Evolutionary conservation across 2,113 vertebrate species (phyloP).

Genomic region (Clinocottus analis): DNA sequence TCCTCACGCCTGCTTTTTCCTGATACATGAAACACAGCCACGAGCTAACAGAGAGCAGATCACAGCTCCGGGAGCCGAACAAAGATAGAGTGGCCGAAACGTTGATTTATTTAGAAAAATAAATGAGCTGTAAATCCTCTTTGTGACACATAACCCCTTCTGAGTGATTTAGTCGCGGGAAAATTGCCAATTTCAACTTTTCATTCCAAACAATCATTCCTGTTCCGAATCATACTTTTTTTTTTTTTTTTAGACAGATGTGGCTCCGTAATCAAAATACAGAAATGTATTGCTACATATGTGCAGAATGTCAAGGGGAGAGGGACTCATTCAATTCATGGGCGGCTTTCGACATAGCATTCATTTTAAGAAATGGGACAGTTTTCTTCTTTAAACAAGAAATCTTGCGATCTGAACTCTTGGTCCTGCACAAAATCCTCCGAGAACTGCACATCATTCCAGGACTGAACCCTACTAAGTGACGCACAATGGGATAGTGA

Average conservation of each 20-base stretch:
- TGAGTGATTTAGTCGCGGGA: slow-evolving; percentile 30
- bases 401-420: slow-evolving; percentile 1
- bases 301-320: background rate
- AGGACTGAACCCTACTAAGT: background rate
- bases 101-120: slow-evolving; percentile 39
- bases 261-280: slow-evolving; percentile 11
- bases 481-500: background rate
- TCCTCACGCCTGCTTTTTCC: background rate
- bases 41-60: slow-evolving; percentile 16
- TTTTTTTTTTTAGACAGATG: slow-evolving; percentile 19
- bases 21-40: slow-evolving; percentile 6
- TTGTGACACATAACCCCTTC: slow-evolving; percentile 35
- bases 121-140: slow-evolving; percentile 43
- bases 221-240: slow-evolving; percentile 23
- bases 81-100: slow-evolving; percentile 31
- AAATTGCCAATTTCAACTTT: slow-evolving; percentile 51
- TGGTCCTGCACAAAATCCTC: too few relatives aligned
- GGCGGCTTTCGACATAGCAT: background rate
- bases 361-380: background rate
- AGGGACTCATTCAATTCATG: background rate
- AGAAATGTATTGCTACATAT: background rate
- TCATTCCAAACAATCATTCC: slow-evolving; percentile 31
- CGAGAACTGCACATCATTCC: background rate
- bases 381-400: background rate
- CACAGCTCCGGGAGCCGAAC: background rate